phyloP scores from a whole-genome alignment of 1,140 invertebrate species.

The Archivesica marissinica region DNA sequence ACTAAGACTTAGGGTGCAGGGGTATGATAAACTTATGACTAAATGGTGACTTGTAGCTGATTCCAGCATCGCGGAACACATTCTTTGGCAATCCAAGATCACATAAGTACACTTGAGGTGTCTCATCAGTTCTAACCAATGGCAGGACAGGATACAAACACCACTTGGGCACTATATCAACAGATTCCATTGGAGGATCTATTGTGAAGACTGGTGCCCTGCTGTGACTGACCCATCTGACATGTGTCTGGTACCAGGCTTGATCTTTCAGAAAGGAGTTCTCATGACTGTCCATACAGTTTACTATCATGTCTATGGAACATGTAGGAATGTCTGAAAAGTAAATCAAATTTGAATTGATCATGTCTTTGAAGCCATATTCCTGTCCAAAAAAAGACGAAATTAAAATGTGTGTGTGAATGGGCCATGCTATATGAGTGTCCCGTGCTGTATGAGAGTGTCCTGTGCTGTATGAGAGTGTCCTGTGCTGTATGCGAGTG shows the following conservation, averaged over 20 bases:
- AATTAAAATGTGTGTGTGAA: no score
- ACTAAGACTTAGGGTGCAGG: slow-evolving; percentile 86
- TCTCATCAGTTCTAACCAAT: slow-evolving; percentile 87
- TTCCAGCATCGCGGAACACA: slow-evolving; percentile 90
- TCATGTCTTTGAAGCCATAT: background rate
- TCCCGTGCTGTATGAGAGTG: no score
- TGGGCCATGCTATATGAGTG: no score
- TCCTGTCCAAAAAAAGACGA: no score
- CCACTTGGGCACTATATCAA: slow-evolving; percentile 89
- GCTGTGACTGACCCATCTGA: slow-evolving; percentile 89
- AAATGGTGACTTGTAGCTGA: slow-evolving; percentile 94
- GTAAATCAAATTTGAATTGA: background rate
- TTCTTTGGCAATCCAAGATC: slow-evolving; percentile 92
- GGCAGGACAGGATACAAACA: slow-evolving; percentile 91
- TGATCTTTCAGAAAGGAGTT: slow-evolving; percentile 70
- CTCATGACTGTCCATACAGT: slow-evolving; percentile 87
- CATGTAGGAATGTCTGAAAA: slow-evolving; percentile 86
- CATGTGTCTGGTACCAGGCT: slow-evolving; percentile 83
- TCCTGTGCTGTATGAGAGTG: no score
- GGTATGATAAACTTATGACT: slow-evolving; percentile 94
- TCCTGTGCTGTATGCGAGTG: no score
- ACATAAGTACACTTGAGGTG: slow-evolving; percentile 93
- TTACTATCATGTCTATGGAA: slow-evolving; percentile 89
- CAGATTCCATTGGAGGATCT: slow-evolving; percentile 89
- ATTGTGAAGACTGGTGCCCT: slow-evolving; percentile 92